Evolutionary conservation across 2,113 vertebrate species (phyloP).

Genomic region (Labeo rohita): DNA sequence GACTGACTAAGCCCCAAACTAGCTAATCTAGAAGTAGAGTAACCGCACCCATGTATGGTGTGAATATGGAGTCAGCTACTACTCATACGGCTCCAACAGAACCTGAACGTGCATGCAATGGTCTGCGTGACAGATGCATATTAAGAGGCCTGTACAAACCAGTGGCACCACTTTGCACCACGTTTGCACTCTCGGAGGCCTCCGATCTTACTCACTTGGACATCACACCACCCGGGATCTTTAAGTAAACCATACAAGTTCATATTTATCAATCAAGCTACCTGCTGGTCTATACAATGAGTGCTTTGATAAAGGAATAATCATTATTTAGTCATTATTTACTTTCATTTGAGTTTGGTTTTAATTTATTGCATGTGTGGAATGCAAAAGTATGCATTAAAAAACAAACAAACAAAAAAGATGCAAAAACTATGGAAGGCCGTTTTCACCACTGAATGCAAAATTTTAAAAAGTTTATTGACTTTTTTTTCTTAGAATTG

Average conservation of each 20-base stretch:
- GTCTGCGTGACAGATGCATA: background rate
- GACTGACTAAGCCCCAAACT: constrained; percentile 52
- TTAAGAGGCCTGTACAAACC: constrained; percentile 19
- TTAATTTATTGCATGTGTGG: background rate
- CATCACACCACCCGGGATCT: background rate
- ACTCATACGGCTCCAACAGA: background rate
- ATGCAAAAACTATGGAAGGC: background rate
- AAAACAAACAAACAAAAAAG: background rate
- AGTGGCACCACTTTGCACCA: background rate
- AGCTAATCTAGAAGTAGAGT: constrained; percentile 41
- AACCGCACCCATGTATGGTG: constrained; percentile 49
- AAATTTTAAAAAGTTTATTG: too few relatives aligned
- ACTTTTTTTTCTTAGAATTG: too few relatives aligned
- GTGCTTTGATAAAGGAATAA: background rate
- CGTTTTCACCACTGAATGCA: too few relatives aligned
- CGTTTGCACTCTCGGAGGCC: background rate
- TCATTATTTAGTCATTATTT: background rate
- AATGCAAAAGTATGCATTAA: background rate
- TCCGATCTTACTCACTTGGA: background rate
- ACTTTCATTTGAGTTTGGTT: background rate
- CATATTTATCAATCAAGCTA: background rate
- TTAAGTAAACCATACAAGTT: background rate
- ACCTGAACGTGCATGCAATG: background rate
- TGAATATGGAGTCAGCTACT: background rate
- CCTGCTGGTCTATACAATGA: background rate